A percentile compares a stretch with the other conserved stretches of the same genome.
Evolutionary conservation across 1,140 invertebrate species (phyloP).

Genomic region (Drosophila murphyi): DNA sequence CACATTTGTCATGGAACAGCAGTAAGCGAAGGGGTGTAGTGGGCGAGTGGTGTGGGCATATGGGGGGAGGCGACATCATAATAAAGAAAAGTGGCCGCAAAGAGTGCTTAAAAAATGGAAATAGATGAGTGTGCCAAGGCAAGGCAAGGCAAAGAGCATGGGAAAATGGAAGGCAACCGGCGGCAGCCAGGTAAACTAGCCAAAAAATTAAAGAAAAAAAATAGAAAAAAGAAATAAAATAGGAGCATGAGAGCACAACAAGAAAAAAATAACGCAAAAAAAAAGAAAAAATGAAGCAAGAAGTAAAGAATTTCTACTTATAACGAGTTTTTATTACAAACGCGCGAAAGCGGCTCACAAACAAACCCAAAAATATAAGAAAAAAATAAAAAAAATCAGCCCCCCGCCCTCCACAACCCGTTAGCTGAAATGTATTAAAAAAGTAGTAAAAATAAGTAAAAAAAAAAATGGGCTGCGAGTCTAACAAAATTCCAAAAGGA

Average conservation of each 20-base stretch:
- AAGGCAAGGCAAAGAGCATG: constrained; percentile 3
- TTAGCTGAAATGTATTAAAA: constrained; percentile 75
- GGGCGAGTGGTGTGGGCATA: not conserved
- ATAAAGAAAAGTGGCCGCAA: constrained; percentile 81
- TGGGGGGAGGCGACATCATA: constrained; percentile 53
- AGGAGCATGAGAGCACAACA: constrained; percentile 1
- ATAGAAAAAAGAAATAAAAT: not conserved
- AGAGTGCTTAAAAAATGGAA: constrained; percentile 78
- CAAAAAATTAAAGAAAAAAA: not conserved
- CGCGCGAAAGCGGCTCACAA: constrained; percentile 69
- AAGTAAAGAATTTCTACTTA: constrained; percentile 77
- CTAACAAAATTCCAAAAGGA: constrained; percentile 58
- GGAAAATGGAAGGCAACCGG: not conserved
- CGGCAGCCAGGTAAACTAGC: not conserved
- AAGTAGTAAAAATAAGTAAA: constrained; percentile 66
- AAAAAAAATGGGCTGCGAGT: constrained; percentile 31
- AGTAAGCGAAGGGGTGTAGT: constrained; percentile 16
- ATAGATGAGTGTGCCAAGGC: constrained; percentile 54
- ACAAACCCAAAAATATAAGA: constrained; percentile 58
- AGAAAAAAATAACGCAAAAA: not conserved
- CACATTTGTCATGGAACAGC: constrained; percentile 72
- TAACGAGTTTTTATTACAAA: constrained; percentile 82
- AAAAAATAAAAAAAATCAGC: constrained; percentile 27
- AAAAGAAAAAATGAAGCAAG: constrained; percentile 40
- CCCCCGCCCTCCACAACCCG: constrained; percentile 7